Percentiles rank a stretch among this genome's conserved stretches.
These are phyloP conservation scores for Galeruca laticollis DNA, from an alignment of 2,888 invertebrate species.

Conservation along the genomic window DNA sequence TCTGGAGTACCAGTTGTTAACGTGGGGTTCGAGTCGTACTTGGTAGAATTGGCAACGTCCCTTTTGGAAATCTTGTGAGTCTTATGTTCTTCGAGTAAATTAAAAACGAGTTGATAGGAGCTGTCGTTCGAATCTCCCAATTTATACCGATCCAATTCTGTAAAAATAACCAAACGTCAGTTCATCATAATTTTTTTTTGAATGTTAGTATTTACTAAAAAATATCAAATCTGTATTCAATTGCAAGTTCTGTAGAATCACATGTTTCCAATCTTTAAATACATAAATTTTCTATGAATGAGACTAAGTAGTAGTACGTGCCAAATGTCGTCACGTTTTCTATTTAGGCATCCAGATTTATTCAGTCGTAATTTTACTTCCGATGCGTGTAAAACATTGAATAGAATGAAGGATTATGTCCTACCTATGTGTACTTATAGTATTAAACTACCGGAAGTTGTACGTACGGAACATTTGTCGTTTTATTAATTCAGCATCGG, in stretches of 20 bases:
- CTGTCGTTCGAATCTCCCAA: slow-evolving; percentile 36
- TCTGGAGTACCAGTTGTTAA: not conserved
- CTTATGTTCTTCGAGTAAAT: slow-evolving; percentile 36
- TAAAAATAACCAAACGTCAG: slow-evolving; percentile 41
- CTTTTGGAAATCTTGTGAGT: not conserved
- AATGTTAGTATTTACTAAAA: no score
- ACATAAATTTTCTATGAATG: not conserved
- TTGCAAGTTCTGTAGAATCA: no score
- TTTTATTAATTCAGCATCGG: no score
- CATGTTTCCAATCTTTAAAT: no score
- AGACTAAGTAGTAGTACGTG: not conserved
- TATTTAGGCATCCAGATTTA: not conserved
- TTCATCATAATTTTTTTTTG: no score
- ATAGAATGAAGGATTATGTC: slow-evolving; percentile 5
- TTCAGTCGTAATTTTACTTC: not conserved
- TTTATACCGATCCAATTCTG: slow-evolving; percentile 50
- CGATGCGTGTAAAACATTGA: slow-evolving; percentile 3
- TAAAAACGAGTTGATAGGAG: slow-evolving; percentile 37
- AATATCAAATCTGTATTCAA: no score
- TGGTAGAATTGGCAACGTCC: not conserved
- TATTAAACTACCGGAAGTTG: slow-evolving; percentile 6
- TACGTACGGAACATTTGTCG: not conserved
- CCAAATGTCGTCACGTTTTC: not conserved
- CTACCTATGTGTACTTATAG: no score
- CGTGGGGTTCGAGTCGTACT: not conserved